Conservation (phyloP, 1,140 invertebrate genomes). For the Drosophila lacteicornis region DNA sequence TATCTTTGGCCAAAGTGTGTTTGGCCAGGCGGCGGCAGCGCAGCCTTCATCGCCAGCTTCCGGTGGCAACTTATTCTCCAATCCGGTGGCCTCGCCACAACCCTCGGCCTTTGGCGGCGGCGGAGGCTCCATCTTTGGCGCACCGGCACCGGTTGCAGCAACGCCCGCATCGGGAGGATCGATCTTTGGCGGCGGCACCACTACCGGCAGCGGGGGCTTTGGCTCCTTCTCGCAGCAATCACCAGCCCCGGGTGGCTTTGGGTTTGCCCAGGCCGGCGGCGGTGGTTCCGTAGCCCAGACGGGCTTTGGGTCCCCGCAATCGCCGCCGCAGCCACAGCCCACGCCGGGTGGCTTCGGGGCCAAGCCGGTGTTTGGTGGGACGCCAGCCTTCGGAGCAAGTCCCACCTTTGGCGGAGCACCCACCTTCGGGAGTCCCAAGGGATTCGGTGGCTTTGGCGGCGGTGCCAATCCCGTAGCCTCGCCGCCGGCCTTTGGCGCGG, state of each 20-base stretch:
- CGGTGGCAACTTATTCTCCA: constrained; percentile 62
- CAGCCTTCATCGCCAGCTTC: constrained; percentile 31
- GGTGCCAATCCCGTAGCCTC: constrained; percentile 35
- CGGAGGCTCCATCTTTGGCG: constrained; percentile 66
- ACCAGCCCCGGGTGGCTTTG: constrained; percentile 51
- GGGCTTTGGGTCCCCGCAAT: constrained; percentile 85
- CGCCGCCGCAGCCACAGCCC: constrained; percentile 60
- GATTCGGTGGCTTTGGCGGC: constrained; percentile 84
- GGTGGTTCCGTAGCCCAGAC: constrained; percentile 67
- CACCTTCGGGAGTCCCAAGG: constrained; percentile 85
- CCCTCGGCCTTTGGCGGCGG: constrained; percentile 44
- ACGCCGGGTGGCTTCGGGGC: constrained; percentile 60
- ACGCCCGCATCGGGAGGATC: constrained; percentile 60
- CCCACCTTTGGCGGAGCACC: constrained; percentile 86
- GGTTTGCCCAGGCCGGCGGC: constrained; percentile 59
- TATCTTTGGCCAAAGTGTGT: constrained; percentile 70
- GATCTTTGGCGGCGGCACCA: constrained; percentile 63
- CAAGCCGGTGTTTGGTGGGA: constrained; percentile 75
- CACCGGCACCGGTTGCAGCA: constrained; percentile 32
- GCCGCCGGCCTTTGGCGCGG: constrained; percentile 65
- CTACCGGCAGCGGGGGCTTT: constrained; percentile 58
- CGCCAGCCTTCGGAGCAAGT: constrained; percentile 85
- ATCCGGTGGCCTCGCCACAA: constrained; percentile 38
- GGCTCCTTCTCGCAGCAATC: constrained; percentile 80
- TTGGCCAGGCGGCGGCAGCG: constrained; percentile 50